Evolutionary conservation across 2,797 vertebrate genomes (phyloP).

Genomic region (Zalophus californianus): DNA sequence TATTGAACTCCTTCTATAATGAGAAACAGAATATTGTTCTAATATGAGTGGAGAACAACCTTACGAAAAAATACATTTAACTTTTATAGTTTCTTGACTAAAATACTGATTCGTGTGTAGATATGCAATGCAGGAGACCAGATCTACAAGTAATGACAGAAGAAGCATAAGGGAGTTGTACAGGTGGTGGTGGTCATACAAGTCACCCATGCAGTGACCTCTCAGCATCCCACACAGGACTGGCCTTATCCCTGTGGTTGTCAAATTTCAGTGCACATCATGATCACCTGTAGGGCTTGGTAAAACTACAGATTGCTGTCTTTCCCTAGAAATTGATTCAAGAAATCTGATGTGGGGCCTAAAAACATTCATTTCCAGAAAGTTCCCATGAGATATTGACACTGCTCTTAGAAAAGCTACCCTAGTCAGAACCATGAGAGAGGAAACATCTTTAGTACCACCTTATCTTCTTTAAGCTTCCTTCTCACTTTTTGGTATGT

Average conservation of each 20-base stretch:
- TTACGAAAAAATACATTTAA: neutral
- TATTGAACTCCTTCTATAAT: neutral
- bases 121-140: neutral
- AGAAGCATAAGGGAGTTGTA: neutral
- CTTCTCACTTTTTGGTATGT: neutral
- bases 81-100: neutral
- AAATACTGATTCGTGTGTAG: neutral
- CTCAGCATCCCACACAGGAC: neutral
- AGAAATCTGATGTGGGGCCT: neutral
- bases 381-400: neutral
- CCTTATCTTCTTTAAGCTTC: neutral
- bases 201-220: neutral
- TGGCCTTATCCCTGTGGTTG: neutral
- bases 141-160: neutral
- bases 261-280: neutral
- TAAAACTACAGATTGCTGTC: neutral
- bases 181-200: neutral
- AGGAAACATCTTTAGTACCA: neutral
- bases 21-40: neutral
- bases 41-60: neutral
- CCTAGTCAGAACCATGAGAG: neutral
- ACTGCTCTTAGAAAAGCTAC: neutral
- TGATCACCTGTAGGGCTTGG: neutral
- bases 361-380: neutral
- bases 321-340: neutral